A percentile compares a stretch with the other conserved stretches of the same genome.
phyloP scores from a whole-genome alignment of 2,888 invertebrate genomes.

The Mythimna impura region DNA sequence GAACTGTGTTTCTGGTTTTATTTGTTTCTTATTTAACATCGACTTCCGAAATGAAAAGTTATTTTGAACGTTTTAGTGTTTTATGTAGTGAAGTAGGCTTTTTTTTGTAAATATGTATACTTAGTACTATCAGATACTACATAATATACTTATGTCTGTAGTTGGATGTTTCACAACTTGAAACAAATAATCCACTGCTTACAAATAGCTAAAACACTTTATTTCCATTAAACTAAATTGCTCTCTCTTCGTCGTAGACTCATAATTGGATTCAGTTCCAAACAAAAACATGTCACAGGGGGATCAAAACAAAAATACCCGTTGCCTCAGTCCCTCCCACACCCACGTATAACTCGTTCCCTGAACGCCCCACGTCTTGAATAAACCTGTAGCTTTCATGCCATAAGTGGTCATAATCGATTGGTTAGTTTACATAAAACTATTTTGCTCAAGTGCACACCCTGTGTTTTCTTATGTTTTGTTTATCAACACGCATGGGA shows the following conservation, averaged over 20 bases:
- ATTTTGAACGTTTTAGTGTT: no score
- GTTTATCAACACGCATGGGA: slow-evolving; percentile 35
- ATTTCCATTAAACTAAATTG: slow-evolving; percentile 1
- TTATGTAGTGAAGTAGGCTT: no score
- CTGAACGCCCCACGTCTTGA: slow-evolving; percentile 18
- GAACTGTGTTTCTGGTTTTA: no score
- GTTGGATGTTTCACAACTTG: neutral
- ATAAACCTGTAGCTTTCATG: slow-evolving; percentile 26
- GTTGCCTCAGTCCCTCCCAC: slow-evolving; percentile 6
- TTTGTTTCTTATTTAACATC: no score
- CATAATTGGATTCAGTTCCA: slow-evolving; percentile 16
- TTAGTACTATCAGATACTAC: no score
- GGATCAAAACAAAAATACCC: slow-evolving; percentile 24
- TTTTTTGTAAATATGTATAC: no score
- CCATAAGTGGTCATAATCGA: slow-evolving; percentile 15
- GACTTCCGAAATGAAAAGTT: no score
- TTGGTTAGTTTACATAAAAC: slow-evolving; percentile 47
- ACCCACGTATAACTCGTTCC: slow-evolving; percentile 10
- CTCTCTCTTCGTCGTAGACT: neutral
- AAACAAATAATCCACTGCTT: neutral
- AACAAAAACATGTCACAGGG: slow-evolving; percentile 10
- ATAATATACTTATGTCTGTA: neutral
- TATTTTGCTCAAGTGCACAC: slow-evolving; percentile 38
- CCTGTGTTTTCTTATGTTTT: slow-evolving; percentile 11
- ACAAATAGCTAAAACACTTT: neutral